Base-by-base conservation (phyloP, 2,113 vertebrate species). In the Zosterops lateralis region DNA sequence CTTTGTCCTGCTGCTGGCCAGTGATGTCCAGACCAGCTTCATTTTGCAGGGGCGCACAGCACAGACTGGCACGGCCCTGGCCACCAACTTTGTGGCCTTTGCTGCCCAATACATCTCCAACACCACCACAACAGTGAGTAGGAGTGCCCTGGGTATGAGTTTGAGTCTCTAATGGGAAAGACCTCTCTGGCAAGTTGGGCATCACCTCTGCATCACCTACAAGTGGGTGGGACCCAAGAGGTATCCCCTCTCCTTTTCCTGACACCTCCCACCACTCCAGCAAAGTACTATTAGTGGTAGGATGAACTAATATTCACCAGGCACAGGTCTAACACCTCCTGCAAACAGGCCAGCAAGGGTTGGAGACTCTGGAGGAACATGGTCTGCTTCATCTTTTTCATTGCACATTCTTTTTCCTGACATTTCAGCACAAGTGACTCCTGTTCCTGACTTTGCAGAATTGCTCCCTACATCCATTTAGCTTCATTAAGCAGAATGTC, bases 61-160 rank as follows among this genome's bases (percentile, higher is more conserved):
- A 56, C 85, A 1, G 72, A 96, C 93, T 0, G 72, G 95, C 32
- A 84, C 1, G 0, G 95, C 95, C 34, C 75, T 54, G 29, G 96
- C 95, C 58, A 96, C 95, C 67, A 96, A 95, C 47, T 96, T 96
- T 0, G 13, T 96, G 79, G 95, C 93, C n/a, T 96, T 96, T 0
- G 92, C 85, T 84, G 96, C 93, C 44, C 93, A 67, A 10, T 93
- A 93, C 54, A 19, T 25, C 50, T 95, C 95, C 2, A 5, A 18
- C 18, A 84, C 34, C 72, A 90, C 51, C 32, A 70, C 82, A 62
- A 93, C 72, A 40, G 95, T 96, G 88, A 96, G 96, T 96, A 96
- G 38, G 47, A 89, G 11, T 1, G 1, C 21, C 18, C 22, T 6
- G 5, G 21, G 26, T 74, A 25, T 28, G 14, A 17, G 8, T 78